These are phyloP conservation scores for Rhodophaea formosa DNA, from an alignment of 2,888 invertebrate genomes.

Conservation along the genomic window DNA sequence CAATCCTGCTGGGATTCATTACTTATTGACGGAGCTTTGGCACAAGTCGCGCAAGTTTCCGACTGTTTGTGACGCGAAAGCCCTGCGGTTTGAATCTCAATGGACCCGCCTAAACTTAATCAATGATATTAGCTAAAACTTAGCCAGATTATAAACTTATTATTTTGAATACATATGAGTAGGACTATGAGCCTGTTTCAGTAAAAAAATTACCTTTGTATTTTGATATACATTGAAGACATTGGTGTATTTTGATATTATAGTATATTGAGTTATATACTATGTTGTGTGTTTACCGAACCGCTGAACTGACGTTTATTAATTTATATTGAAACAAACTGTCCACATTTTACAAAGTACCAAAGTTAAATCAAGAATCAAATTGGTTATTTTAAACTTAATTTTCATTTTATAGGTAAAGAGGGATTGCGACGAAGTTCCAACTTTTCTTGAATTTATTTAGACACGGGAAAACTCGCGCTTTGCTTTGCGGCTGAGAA, in stretches of 20 bases:
- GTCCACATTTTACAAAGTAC: constrained; percentile 22
- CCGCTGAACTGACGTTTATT: too few relatives aligned
- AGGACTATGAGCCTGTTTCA: too few relatives aligned
- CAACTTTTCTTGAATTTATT: constrained; percentile 28
- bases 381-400: constrained; percentile 36
- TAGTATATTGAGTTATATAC: too few relatives aligned
- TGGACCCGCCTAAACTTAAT: constrained; percentile 1
- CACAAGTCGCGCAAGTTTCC: background rate
- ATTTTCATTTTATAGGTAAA: constrained; percentile 31
- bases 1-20: constrained; percentile 4
- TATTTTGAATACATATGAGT: too few relatives aligned
- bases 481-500: background rate
- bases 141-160: too few relatives aligned
- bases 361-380: constrained; percentile 35
- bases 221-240: too few relatives aligned
- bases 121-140: background rate
- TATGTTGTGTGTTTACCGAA: too few relatives aligned
- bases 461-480: constrained; percentile 22
- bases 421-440: constrained; percentile 30
- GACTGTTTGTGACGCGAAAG: background rate
- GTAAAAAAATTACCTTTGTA: too few relatives aligned
- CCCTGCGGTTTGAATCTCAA: constrained; percentile 3
- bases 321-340: background rate
- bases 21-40: constrained; percentile 10
- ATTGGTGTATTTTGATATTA: too few relatives aligned